Conservation (phyloP, 1,140 invertebrate species). For the Papilio dardanus region DNA sequence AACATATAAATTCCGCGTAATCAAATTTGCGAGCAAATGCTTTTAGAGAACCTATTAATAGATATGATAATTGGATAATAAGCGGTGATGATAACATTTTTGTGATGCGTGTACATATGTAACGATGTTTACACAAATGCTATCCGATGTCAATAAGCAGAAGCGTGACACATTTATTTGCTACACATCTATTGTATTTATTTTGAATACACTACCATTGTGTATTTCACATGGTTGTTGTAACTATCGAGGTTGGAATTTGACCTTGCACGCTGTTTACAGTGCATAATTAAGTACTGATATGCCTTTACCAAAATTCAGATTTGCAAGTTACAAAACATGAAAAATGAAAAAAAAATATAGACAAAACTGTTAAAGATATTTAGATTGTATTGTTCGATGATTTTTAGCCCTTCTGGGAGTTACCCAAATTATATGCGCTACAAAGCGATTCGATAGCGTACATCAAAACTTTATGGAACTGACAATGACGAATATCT, state of each 20-base stretch:
- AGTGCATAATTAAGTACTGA: neutral
- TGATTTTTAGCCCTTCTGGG: no score
- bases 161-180: constrained; percentile 14
- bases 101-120: constrained; percentile 2
- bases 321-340: neutral
- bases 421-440: no score
- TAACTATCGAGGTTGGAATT: neutral
- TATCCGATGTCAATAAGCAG: neutral
- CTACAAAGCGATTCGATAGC: no score
- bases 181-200: constrained; percentile 7
- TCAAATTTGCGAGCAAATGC: no score
- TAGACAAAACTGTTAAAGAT: no score
- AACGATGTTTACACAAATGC: neutral
- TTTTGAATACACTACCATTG: neutral
- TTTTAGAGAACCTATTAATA: no score
- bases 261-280: neutral
- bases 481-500: no score
- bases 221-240: constrained; percentile 13
- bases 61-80: neutral
- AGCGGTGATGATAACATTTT: neutral
- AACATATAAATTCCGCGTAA: no score
- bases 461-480: no score
- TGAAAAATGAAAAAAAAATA: no score
- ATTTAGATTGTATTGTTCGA: no score
- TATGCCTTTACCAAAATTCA: neutral